Conservation (phyloP, 2,113 vertebrate genomes). For the Edolisoma coerulescens region DNA sequence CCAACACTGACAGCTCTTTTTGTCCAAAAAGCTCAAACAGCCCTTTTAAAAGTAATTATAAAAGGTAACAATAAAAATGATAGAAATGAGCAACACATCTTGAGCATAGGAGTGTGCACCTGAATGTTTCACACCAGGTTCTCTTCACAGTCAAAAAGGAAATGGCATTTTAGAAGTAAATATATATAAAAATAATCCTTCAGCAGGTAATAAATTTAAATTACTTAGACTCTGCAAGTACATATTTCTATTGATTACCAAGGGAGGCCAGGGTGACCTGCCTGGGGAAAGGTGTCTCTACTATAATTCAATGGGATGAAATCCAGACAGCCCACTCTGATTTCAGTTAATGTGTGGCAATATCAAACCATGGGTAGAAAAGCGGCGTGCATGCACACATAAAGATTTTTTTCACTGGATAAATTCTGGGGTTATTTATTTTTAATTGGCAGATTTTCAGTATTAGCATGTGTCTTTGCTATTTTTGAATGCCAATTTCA, state of each 20-base stretch:
- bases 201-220: background rate
- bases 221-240: background rate
- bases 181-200: background rate
- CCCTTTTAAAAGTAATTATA: background rate
- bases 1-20: background rate
- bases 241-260: background rate
- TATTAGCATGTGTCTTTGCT: background rate
- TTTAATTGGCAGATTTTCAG: background rate
- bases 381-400: rapidly evolving
- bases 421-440: background rate
- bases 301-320: background rate
- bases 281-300: background rate
- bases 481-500: background rate
- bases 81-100: background rate
- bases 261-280: background rate
- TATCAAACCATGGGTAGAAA: background rate
- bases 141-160: background rate
- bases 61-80: background rate
- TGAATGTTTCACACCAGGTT: background rate
- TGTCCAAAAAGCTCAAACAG: background rate
- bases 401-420: background rate
- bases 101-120: background rate
- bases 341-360: background rate
- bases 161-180: background rate
- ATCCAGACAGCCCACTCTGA: background rate